Base-by-base conservation (phyloP, 2,888 invertebrate genomes). In the Adelognathus sp. region DNA sequence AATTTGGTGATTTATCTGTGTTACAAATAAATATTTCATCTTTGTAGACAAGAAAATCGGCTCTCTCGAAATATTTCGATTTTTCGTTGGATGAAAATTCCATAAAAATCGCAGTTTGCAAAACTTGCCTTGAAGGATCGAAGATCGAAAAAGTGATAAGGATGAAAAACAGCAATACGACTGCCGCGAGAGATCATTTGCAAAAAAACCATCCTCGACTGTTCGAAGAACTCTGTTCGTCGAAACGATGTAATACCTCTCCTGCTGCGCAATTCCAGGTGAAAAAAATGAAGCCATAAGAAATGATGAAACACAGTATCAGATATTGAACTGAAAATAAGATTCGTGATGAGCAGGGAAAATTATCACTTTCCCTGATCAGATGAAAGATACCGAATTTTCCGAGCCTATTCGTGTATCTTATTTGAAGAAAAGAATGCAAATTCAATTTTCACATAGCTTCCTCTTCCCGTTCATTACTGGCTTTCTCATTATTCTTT, bases 181-280 rank as follows among this genome's bases (percentile, higher is more conserved):
- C 33, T 33, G 56, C 56, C 18, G 56, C 18, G 56, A 56, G 56
- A 56, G 33, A 56, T 16, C 56, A 56, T 56, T 56, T 56, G 33
- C n/a, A 56, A 6, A 56, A 56, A 16, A 16, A 3, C 1, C 29
- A 56, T 56, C 16, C 31, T 31, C 31, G 16, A 31, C 54, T 11
- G 29, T 31, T 56, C 31, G 18, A 33, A 33, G 56, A 56, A 16
- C 56, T 56, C 33, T 16, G 7, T 11, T 56, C 56, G 9, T n/a
- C 33, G 7, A 16, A 56, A 1, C 33, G 33, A 16, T 4, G 9
- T 18, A 56, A 56, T 4, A 33, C 1, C 11, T 3, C 4, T 18
- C 56, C 31, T 14, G 5, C 18, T 1, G 7, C 56, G 16, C 56
- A 56, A 56, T 56, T 56, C 9, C 56, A 56, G 33, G 56, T 56